These are phyloP conservation scores for Gortyna flavago DNA, from an alignment of 2,888 invertebrate genomes.

Conservation along the genomic window DNA sequence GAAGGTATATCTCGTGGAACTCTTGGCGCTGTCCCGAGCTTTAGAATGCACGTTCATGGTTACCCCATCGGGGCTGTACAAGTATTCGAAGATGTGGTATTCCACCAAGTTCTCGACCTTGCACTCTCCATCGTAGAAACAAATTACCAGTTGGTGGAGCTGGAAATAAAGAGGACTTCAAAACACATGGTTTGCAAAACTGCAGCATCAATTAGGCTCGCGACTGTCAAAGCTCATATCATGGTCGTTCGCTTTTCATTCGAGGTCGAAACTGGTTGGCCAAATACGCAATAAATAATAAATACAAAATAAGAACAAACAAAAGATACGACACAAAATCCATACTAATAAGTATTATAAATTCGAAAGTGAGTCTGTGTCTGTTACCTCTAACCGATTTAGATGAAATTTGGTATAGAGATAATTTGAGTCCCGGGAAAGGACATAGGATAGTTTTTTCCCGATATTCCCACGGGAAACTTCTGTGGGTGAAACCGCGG, in stretches of 20 bases:
- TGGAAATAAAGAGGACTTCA: slow-evolving; percentile 60
- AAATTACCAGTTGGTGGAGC: slow-evolving; percentile 82
- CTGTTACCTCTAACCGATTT: too few relatives aligned
- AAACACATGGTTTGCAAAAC: slow-evolving; percentile 3
- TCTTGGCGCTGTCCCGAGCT: slow-evolving; percentile 59
- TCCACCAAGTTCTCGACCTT: slow-evolving; percentile 80
- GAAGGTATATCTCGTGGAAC: slow-evolving; percentile 69
- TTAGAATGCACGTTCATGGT: slow-evolving; percentile 75
- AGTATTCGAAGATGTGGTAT: slow-evolving; percentile 81
- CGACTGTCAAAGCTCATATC: neutral
- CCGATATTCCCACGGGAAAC: too few relatives aligned
- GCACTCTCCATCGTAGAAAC: slow-evolving; percentile 82
- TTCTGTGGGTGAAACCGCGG: too few relatives aligned
- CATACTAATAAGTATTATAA: too few relatives aligned
- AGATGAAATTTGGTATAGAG: too few relatives aligned
- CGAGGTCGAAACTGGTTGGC: neutral
- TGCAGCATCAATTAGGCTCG: neutral
- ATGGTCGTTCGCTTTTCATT: neutral
- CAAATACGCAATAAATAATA: neutral
- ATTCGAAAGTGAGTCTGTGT: too few relatives aligned
- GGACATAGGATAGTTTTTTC: too few relatives aligned
- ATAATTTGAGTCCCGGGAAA: too few relatives aligned
- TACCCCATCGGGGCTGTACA: slow-evolving; percentile 75
- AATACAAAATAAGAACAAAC: too few relatives aligned
- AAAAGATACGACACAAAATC: too few relatives aligned